Evolutionary conservation across 2,113 vertebrate genomes (phyloP), one percentile per base, ranked within the genome.

Genomic region (Vulpes vulpes): DNA sequence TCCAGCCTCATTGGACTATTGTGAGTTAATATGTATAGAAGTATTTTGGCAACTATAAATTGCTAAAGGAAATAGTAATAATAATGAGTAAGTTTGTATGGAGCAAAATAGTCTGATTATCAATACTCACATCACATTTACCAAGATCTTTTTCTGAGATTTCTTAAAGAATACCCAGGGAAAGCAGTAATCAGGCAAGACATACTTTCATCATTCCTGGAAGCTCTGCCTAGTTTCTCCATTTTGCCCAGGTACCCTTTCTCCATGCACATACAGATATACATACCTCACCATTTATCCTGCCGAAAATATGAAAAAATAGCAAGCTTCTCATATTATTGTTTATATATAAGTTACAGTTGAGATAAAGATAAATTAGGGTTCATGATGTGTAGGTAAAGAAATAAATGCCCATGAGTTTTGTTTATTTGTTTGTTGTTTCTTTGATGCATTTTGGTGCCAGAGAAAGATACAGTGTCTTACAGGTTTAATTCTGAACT

Each of bases 241-340:
- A 67, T 95, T 91, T 90, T 64, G 15, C n/a, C 32, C 78, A 12
- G 23, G 20, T 74, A 49, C 43, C 6, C 49, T 17, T 62, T 79
- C 25, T 65, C 49, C 57, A 16, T 0, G 43, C 30, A 76, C 10
- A n/a, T 57, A 38, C 11, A 87, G 62, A 27, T 14, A 25, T 9
- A 35, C 15, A 3, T 15, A 57, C 1, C 67, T 92, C 49, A 91
- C 90, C n/a, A 67, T 74, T 92, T n/a, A 11, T 73, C 76, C 38
- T 95, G 67, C 86, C 32, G 69, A 83, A 89, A 96, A 81, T 80
- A 87, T 91, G 57, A 91, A 95, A 32, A 86, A 95, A 67, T 82
- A 92, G 10, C 38, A 82, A 71, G 35, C 73, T 92, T 59, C 73
- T 94, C 38, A 71, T 79, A 32, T 71, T 55, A 4, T 69, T 92